Base-by-base conservation (phyloP, 2,797 vertebrate genomes). In the Malacoctenus gilli region DNA sequence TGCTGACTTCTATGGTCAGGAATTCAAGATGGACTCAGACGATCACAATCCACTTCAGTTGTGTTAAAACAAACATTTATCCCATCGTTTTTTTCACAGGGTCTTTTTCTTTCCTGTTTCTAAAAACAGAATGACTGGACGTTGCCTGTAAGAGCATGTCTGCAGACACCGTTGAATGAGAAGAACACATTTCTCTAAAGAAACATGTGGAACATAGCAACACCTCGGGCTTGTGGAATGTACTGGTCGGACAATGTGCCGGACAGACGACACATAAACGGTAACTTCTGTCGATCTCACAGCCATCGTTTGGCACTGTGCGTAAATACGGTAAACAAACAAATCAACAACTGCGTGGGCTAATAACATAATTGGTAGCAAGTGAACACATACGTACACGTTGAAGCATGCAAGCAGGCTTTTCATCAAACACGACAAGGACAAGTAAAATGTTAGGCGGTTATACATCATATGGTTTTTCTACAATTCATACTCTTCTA, bases 241-340 rank as follows among this genome's bases (percentile, higher is more conserved):
- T 75, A 63, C 53, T 68, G n/a, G n/a, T n/a, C 23, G 50, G 61
- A 36, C 64, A 67, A 77, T 57, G 51, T 40, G 43, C 49, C 16
- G 7, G 30, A 68, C 31, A n/a, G 52, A 70, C 23, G 28, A 52
- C 74, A 72, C 39, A 47, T 19, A 60, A 39, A 63, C 25, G 15
- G 28, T 60, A 20, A 68, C 25, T 40, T 48, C 37, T 34, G 36
- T 66, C 62, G 70, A 66, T 70, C 42, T 70, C 57, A 40, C 16
- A 7, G 77, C 79, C 84, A 79, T 77, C 21, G 35, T 89, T 87
- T 89, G 89, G 87, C 89, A 90, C 85, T 51, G 73, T 69, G 68
- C 48, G 28, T 77, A 59, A 75, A 76, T 68, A 54, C 58, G 62
- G 65, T 81, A 79, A 82, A 86, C 72, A 55, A 73, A 79, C 37